Base-by-base conservation (phyloP, 2,113 vertebrate species). In the Geococcyx californianus region DNA sequence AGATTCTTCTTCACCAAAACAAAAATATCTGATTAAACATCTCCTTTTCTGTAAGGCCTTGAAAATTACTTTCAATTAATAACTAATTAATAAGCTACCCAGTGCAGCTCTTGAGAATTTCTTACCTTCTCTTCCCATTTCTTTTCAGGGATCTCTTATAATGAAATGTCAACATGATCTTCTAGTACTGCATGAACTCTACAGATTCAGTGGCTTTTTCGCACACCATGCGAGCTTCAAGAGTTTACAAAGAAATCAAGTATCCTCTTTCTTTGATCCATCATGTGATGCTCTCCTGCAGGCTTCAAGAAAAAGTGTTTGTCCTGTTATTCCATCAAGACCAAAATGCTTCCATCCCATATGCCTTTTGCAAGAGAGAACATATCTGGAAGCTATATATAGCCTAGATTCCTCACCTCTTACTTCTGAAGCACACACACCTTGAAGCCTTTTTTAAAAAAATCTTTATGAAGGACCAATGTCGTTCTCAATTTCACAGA, bases 121-220 rank as follows among this genome's bases (percentile, higher is more conserved):
- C 38, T 26, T 4, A 51, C 60, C 69, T 90, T 33, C 44, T 42
- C 45, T 62, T 60, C 28, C 19, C 4, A 33, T 28, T 86, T 54
- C 40, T 62, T 79, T 85, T 54, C 54, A 44, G 33, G 7, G 6
- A 73, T n/a, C 18, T 47, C 60, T 75, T 20, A 31, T 18, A 67
- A 59, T 0, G 0, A 86, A 95, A 89, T 0, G 2, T 33, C 64
- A 93, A 8, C 1, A 0, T 10, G 5, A 67, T 45, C 84, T 77
- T 45, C 52, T 45, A 76, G 47, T 36, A 58, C 42, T 59, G 28
- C 20, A 18, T 24, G 26, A 85, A 77, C 7, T 63, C 21, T 72
- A 47, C 44, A 90, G 36, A 62, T 47, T 83, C 36, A 64, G 70
- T n/a, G 67, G 18, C 11, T 77, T 84, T 90, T 62, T 44, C 77